These are phyloP conservation scores for Sarcophaga peregrina DNA, from an alignment of 1,140 invertebrate species.

Conservation along the genomic window DNA sequence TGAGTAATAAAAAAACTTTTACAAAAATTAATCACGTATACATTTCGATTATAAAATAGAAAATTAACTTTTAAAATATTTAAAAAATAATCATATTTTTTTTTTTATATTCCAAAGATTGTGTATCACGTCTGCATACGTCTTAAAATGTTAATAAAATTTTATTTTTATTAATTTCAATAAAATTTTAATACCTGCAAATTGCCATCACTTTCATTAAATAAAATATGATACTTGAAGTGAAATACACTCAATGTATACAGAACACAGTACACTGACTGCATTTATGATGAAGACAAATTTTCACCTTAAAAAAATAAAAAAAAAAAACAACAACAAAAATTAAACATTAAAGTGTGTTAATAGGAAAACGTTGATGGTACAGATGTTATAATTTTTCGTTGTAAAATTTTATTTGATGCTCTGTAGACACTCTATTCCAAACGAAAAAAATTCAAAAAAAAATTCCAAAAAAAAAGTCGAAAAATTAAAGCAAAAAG, in stretches of 20 bases:
- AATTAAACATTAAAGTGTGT: slow-evolving; percentile 18
- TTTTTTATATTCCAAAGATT: background rate
- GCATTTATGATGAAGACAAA: background rate
- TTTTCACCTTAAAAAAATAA: background rate
- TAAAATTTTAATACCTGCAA: slow-evolving; percentile 38
- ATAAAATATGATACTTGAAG: background rate
- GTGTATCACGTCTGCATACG: background rate
- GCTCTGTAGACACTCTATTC: background rate
- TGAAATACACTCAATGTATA: background rate
- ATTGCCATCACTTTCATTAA: slow-evolving; percentile 34
- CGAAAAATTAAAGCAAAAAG: background rate
- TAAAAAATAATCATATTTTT: background rate
- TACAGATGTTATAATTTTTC: slow-evolving; percentile 11
- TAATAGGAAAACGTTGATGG: background rate
- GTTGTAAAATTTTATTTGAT: background rate
- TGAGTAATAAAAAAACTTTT: background rate
- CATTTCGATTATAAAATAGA: background rate
- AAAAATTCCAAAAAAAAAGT: no score
- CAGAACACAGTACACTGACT: background rate
- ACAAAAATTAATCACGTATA: background rate
- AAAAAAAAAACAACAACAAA: background rate
- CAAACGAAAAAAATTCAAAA: no score
- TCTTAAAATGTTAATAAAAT: slow-evolving; percentile 10
- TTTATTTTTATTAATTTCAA: slow-evolving; percentile 41
- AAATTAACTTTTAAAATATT: slow-evolving; percentile 1